Percentiles rank a stretch among this genome's conserved stretches.
phyloP scores from a whole-genome alignment of 2,113 vertebrate genomes.

The Limanda limanda region DNA sequence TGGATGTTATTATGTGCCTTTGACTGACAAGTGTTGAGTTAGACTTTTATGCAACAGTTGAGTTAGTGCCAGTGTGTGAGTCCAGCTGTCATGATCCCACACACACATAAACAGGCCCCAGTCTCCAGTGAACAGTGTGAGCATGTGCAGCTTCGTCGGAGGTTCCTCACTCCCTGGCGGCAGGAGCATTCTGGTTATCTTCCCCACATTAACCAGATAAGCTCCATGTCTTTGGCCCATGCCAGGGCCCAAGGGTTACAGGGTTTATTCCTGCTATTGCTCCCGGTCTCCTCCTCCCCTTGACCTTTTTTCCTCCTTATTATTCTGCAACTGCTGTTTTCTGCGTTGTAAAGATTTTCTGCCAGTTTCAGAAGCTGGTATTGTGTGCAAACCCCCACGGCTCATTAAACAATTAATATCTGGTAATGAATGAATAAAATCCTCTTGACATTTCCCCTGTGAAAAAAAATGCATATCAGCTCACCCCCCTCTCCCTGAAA shows the following conservation, averaged over 20 bases:
- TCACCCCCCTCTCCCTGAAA: not conserved
- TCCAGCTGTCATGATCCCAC: slow-evolving; percentile 67
- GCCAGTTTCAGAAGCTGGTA: slow-evolving; percentile 8
- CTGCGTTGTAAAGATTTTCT: slow-evolving; percentile 22
- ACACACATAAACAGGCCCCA: slow-evolving; percentile 39
- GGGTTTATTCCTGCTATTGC: slow-evolving; percentile 58
- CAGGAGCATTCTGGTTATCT: slow-evolving; percentile 71
- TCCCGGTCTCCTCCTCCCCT: slow-evolving; percentile 50
- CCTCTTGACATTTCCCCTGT: not conserved
- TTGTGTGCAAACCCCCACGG: not conserved
- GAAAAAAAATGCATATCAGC: not conserved
- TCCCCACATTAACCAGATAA: slow-evolving; percentile 72
- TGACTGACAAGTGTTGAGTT: slow-evolving; percentile 69
- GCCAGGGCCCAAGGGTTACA: slow-evolving; percentile 59
- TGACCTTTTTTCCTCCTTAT: slow-evolving; percentile 45
- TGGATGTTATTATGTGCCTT: slow-evolving; percentile 59
- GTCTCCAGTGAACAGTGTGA: slow-evolving; percentile 47
- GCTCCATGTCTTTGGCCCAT: slow-evolving; percentile 59
- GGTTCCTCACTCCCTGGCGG: slow-evolving; percentile 45
- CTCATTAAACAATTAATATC: not conserved
- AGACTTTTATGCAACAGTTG: slow-evolving; percentile 66
- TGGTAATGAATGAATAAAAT: slow-evolving; percentile 1
- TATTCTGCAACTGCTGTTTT: slow-evolving; percentile 50
- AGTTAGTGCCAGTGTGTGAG: slow-evolving; percentile 56
- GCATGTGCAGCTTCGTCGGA: slow-evolving; percentile 46